Conservation (phyloP, 1,140 invertebrate genomes). For the Drosophila malerkotliana region DNA sequence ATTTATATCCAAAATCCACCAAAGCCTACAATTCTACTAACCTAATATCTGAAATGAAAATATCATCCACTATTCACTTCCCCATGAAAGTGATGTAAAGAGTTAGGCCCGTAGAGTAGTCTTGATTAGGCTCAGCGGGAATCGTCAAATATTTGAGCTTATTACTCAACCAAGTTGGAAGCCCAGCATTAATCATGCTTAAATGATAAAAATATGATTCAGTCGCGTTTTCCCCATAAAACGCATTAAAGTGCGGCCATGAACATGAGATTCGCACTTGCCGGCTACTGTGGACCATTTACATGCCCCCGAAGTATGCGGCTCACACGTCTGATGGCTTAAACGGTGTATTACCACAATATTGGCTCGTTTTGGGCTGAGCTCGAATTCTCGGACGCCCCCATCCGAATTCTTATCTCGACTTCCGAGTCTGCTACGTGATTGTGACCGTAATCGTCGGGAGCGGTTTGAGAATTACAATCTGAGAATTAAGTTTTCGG, state of each 20-base stretch:
- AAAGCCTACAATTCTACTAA: too few species aligned
- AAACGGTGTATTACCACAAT: conserved; percentile 13
- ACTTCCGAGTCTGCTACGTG: conserved; percentile 74
- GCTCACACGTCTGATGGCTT: conserved; percentile 44
- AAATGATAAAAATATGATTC: conserved; percentile 54
- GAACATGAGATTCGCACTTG: conserved; percentile 31
- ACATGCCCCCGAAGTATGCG: background rate
- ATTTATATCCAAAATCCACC: too few species aligned
- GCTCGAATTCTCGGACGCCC: conserved; percentile 44
- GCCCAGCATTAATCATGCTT: conserved; percentile 62
- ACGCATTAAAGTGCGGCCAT: conserved; percentile 2
- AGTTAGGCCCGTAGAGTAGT: conserved; percentile 21
- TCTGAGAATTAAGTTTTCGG: conserved; percentile 41
- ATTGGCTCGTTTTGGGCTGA: conserved; percentile 18
- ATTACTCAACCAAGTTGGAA: conserved; percentile 34
- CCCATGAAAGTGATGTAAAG: conserved; percentile 47
- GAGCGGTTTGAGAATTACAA: background rate
- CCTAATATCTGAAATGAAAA: too few species aligned
- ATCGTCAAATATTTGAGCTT: conserved; percentile 3
- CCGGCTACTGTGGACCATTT: conserved; percentile 6
- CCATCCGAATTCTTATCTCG: conserved; percentile 54
- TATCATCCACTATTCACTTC: too few species aligned
- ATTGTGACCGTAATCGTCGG: conserved; percentile 38
- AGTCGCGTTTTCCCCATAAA: conserved; percentile 20
- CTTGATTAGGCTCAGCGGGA: conserved; percentile 41